Percentiles rank a stretch among this genome's conserved stretches.
phyloP scores from a whole-genome alignment of 1,140 invertebrate genomes.

The Orius insidiosus region DNA sequence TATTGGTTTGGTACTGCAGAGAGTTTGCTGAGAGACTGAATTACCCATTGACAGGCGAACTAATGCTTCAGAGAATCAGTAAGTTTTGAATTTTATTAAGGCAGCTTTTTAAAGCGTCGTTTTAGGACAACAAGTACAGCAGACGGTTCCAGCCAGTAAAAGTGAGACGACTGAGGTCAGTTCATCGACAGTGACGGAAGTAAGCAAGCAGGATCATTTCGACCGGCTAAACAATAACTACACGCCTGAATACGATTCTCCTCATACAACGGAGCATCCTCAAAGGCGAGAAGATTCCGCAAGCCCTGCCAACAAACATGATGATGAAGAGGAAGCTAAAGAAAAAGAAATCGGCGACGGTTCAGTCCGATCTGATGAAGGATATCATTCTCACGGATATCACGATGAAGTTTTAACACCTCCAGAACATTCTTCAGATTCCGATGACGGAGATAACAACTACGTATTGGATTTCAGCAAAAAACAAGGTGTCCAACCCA shows the following conservation, averaged over 20 bases:
- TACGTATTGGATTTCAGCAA: slow-evolving; percentile 74
- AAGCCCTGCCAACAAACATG: not conserved
- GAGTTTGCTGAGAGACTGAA: slow-evolving; percentile 92
- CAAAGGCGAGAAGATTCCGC: slow-evolving; percentile 3
- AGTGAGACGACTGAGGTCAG: slow-evolving; percentile 5
- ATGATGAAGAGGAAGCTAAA: slow-evolving; percentile 5
- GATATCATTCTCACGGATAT: slow-evolving; percentile 80
- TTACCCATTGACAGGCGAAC: slow-evolving; percentile 78
- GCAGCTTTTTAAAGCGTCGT: not conserved
- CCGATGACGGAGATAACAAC: slow-evolving; percentile 73
- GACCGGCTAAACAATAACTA: slow-evolving; percentile 13
- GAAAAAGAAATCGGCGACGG: slow-evolving; percentile 34
- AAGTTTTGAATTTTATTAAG: slow-evolving; percentile 28
- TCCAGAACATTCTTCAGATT: slow-evolving; percentile 76
- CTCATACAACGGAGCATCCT: slow-evolving; percentile 1
- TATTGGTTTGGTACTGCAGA: slow-evolving; percentile 94
- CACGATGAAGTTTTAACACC: slow-evolving; percentile 75
- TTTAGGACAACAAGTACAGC: slow-evolving; percentile 29
- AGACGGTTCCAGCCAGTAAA: slow-evolving; percentile 25
- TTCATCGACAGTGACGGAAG: not conserved
- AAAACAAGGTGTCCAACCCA: slow-evolving; percentile 1
- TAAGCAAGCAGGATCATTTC: slow-evolving; percentile 1
- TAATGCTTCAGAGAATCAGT: slow-evolving; percentile 78
- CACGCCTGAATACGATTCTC: slow-evolving; percentile 4
- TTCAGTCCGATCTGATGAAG: slow-evolving; percentile 75